Conservation (phyloP, 2,113 vertebrate species). For the Varanus salvator region DNA sequence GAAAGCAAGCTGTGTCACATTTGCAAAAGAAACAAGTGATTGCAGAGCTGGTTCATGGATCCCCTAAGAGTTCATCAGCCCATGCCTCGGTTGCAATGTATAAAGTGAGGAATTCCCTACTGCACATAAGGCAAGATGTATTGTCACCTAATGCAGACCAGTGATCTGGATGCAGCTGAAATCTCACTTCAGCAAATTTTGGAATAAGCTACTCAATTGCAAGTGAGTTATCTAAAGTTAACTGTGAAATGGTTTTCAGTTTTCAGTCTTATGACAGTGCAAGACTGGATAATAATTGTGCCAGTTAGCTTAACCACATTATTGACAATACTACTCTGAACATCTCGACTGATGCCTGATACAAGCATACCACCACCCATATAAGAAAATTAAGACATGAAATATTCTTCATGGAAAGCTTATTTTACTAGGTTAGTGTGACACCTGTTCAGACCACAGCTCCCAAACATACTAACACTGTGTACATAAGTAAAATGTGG, state of each 20-base stretch:
- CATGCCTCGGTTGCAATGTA: no score
- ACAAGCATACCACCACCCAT: background rate
- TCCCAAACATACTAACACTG: background rate
- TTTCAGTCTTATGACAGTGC: background rate
- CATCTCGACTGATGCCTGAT: background rate
- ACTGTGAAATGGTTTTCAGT: background rate
- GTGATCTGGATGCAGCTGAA: no score
- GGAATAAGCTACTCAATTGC: background rate
- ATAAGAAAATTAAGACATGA: background rate
- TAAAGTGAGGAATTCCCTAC: background rate
- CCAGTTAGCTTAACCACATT: background rate
- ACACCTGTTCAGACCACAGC: background rate
- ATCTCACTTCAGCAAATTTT: background rate
- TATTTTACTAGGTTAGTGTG: no score
- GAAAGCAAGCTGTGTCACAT: no score
- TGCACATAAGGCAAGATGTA: background rate
- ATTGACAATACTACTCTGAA: background rate
- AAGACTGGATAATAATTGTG: background rate
- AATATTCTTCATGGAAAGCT: background rate
- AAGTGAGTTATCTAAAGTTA: background rate
- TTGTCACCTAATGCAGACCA: background rate
- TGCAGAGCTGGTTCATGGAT: no score
- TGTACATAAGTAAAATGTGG: no score
- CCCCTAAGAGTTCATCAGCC: no score
- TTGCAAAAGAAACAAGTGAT: no score